Evolutionary conservation across 2,113 vertebrate species (phyloP), one percentile per base, ranked within the genome.

Genomic region (Oreocharis arfaki): DNA sequence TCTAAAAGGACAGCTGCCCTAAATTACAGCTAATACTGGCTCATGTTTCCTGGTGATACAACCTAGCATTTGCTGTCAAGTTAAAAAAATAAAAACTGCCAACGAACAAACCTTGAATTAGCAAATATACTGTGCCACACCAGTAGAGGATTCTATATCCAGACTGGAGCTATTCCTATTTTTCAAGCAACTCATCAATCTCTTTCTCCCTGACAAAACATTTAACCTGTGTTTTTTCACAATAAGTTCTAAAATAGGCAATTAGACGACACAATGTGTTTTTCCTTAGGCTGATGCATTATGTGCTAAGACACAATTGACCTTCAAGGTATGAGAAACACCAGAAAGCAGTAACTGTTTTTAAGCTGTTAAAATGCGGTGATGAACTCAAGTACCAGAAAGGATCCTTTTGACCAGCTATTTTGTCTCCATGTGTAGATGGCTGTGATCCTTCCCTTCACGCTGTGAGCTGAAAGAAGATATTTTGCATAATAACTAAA

Each of bases 191-290:
- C 50, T 87, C 74, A 86, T 96, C 84, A 78, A 64, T 94, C 83
- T 90, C 63, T 74, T 87, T 89, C 56, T 94, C 61, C 33, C 49
- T 79, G 74, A 96, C 63, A 93, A 96, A 92, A 77, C 10, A 35
- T 95, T 94, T 96, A 95, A 96, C 60, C 46, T 95, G 39, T 90
- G 52, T 65, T 97, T 97, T 96, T 89, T 74, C 41, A 93, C 53
- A 92, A 75, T 32, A 75, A 57, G 41, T 80, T 87, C 53, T 93
- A 86, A 89, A 96, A 67, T 18, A 94, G 44, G 39, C 86, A 93
- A 95, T 96, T 96, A 95, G 68, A 53, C 0, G 0, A 46, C 46
- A 81, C 28, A 83, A 8, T 63, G 60, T 73, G n/a, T 96, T 96
- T 95, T 95, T 91, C 78, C 64, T 93, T 52, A 32, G 53, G 42